Percentiles rank a stretch among this genome's conserved stretches.
Conservation (phyloP, 1,140 invertebrate species). For the Aphelinus atriplicis region DNA sequence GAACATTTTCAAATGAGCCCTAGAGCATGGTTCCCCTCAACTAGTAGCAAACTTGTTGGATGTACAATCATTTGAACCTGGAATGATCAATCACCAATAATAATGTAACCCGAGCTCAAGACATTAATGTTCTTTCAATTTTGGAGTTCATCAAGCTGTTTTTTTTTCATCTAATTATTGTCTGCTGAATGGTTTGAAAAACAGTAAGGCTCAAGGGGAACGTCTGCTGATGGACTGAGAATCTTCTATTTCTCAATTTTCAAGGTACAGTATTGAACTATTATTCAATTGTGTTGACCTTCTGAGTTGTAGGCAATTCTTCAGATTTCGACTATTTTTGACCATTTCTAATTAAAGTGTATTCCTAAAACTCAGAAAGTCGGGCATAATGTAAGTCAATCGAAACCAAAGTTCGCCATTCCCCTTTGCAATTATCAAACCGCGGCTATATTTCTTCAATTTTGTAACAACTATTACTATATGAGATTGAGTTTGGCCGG, state of each 20-base stretch:
- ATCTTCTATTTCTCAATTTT: background rate
- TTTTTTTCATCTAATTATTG: constrained; percentile 29
- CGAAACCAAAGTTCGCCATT: too few relatives aligned
- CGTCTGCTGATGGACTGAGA: too few relatives aligned
- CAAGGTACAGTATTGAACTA: constrained; percentile 27
- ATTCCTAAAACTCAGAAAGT: too few relatives aligned
- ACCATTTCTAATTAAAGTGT: too few relatives aligned
- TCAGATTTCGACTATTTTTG: too few relatives aligned
- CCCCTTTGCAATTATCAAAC: too few relatives aligned
- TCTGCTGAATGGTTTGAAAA: constrained; percentile 37
- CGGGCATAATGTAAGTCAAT: too few relatives aligned
- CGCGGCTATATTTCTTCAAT: too few relatives aligned
- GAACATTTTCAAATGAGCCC: background rate
- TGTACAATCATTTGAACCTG: constrained; percentile 14
- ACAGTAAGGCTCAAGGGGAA: background rate
- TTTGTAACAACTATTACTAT: too few relatives aligned
- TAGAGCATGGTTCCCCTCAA: constrained; percentile 13
- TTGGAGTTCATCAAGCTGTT: constrained; percentile 21
- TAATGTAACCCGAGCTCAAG: background rate
- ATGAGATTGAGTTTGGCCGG: too few relatives aligned
- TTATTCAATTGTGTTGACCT: background rate
- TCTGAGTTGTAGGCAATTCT: background rate
- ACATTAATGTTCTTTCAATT: constrained; percentile 1
- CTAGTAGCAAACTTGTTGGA: constrained; percentile 10
- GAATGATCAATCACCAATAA: constrained; percentile 14